Conservation (phyloP, 2,888 invertebrate genomes). For the Leucoptera coffeella region DNA sequence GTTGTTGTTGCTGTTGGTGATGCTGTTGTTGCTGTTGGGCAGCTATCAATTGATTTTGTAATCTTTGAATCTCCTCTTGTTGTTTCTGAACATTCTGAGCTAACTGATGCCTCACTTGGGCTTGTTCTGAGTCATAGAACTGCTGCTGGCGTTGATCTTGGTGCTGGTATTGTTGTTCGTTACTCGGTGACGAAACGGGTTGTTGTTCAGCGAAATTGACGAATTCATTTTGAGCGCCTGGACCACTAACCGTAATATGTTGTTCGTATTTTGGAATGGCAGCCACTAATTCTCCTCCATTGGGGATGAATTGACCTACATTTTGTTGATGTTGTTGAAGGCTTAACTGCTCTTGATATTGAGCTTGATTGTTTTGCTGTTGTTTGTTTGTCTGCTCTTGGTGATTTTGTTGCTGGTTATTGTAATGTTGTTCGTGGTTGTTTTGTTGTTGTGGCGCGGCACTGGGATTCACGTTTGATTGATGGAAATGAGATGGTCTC, state of each 20-base stretch:
- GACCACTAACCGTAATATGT: conserved; percentile 58
- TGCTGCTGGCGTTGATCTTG: conserved; percentile 27
- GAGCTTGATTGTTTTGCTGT: conserved; percentile 24
- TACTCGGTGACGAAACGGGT: conserved; percentile 9
- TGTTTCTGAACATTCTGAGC: conserved; percentile 44
- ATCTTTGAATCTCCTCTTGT: conserved; percentile 44
- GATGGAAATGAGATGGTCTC: conserved; percentile 16
- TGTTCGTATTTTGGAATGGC: conserved; percentile 76
- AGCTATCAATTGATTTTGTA: conserved; percentile 29
- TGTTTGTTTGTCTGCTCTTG: conserved; percentile 19
- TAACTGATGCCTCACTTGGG: conserved; percentile 31
- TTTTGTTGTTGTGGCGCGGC: conserved; percentile 22
- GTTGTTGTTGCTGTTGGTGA: conserved; percentile 12
- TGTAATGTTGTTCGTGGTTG: conserved; percentile 21
- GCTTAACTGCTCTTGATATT: conserved; percentile 20
- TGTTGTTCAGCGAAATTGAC: conserved; percentile 16
- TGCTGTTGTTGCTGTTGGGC: conserved; percentile 30
- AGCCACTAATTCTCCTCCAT: conserved; percentile 68
- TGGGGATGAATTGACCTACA: conserved; percentile 44
- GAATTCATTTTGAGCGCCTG: conserved; percentile 17
- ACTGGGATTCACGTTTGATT: no score
- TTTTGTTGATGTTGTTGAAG: conserved; percentile 36
- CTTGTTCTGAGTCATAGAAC: conserved; percentile 27
- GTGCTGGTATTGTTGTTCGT: conserved; percentile 11
- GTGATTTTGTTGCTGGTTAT: conserved; percentile 14